Percentiles rank a stretch among this genome's conserved stretches.
phyloP scores from a whole-genome alignment of 2,888 invertebrate species.

The Keiferia lycopersicella region DNA sequence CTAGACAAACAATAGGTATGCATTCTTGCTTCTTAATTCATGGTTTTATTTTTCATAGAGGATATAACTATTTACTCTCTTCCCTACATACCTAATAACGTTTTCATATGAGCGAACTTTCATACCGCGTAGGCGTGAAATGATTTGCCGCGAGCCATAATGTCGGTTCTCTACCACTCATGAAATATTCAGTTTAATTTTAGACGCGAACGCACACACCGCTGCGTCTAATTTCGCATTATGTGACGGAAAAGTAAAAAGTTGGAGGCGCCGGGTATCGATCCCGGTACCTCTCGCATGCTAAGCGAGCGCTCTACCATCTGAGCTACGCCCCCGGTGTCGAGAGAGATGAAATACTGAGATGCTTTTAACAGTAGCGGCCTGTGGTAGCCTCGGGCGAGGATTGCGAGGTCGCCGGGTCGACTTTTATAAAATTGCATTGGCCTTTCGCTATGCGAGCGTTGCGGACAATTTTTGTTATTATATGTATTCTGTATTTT shows the following conservation, averaged over 20 bases:
- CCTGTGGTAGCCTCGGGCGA: constrained; percentile 46
- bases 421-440: constrained; percentile 45
- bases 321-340: constrained; percentile 69
- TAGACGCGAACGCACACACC: constrained; percentile 3
- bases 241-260: constrained; percentile 1
- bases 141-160: not conserved
- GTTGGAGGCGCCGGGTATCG: constrained; percentile 80
- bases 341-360: not conserved
- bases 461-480: constrained; percentile 2
- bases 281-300: constrained; percentile 81
- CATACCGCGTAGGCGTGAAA: not conserved
- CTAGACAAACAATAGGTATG: no score
- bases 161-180: not conserved
- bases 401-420: constrained; percentile 44
- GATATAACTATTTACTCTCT: not conserved
- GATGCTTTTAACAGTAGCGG: constrained; percentile 37
- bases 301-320: constrained; percentile 77
- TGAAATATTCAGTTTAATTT: constrained; percentile 20
- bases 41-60: not conserved
- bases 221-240: not conserved
- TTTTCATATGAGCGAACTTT: constrained; percentile 1
- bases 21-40: no score
- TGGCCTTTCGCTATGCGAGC: constrained; percentile 23
- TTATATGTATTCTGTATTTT: no score
- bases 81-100: not conserved